Evolutionary conservation across 2,797 vertebrate genomes (phyloP).

Genomic region (Bradypus variegatus): DNA sequence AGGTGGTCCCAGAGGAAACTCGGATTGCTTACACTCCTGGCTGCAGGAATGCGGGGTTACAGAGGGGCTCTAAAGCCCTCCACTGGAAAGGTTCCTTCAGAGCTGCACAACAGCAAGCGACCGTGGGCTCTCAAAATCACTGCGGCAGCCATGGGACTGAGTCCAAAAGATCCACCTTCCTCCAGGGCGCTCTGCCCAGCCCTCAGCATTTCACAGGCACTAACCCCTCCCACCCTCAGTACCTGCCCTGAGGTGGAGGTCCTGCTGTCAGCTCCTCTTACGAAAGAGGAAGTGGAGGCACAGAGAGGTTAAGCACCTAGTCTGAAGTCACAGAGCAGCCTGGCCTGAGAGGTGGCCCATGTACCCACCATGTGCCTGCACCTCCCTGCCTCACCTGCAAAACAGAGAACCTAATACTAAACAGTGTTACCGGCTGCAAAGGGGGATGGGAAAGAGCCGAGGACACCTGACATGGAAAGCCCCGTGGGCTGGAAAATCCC

Average conservation of each 20-base stretch:
- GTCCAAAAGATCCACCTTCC: background rate
- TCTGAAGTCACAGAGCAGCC: background rate
- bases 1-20: background rate
- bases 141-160: rapidly evolving
- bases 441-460: background rate
- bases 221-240: background rate
- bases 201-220: no score
- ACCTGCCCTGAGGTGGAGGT: rapidly evolving
- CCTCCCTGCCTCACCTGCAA: rapidly evolving
- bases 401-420: no score
- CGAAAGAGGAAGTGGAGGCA: background rate
- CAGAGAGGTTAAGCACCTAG: background rate
- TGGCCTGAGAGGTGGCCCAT: background rate
- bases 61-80: background rate
- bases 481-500: background rate
- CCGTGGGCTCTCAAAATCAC: background rate
- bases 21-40: background rate
- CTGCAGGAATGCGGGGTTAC: background rate
- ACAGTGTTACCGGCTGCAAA: background rate
- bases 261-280: background rate
- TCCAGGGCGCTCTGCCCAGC: rapidly evolving
- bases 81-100: background rate
- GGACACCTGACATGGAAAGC: rapidly evolving
- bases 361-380: rapidly evolving
- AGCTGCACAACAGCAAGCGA: rapidly evolving